These are phyloP conservation scores for Odontocolon sp. DNA, from an alignment of 2,888 invertebrate species.

Conservation along the genomic window DNA sequence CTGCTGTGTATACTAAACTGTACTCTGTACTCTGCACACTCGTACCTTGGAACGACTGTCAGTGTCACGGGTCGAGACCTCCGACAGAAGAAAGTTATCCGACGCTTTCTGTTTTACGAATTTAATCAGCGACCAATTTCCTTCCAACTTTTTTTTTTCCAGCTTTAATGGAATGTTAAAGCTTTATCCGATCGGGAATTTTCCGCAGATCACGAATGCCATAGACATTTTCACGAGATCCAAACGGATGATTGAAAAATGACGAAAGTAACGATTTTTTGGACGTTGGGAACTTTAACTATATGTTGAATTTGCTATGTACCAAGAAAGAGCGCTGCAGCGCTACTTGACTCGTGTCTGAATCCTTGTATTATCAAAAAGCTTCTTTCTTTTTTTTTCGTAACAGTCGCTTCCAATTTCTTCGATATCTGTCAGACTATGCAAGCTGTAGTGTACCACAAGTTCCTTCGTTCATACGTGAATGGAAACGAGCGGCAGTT, in stretches of 20 bases:
- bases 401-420: slow-evolving; percentile 6
- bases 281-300: not conserved
- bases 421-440: slow-evolving; percentile 21
- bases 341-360: no score
- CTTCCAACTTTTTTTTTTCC: no score
- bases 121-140: no score
- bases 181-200: no score
- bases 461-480: slow-evolving; percentile 30
- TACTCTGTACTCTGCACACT: slow-evolving; percentile 15
- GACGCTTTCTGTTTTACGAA: slow-evolving; percentile 58
- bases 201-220: no score
- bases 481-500: slow-evolving; percentile 32
- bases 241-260: no score
- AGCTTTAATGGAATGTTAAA: no score
- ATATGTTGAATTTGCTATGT: no score
- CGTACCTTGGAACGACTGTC: not conserved
- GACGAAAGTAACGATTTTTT: no score
- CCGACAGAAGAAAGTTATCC: slow-evolving; percentile 49
- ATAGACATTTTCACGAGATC: no score
- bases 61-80: slow-evolving; percentile 58
- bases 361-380: not conserved
- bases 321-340: no score
- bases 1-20: not conserved
- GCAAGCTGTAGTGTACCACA: slow-evolving; percentile 11
- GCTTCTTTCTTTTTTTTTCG: not conserved